Percentiles rank a stretch among this genome's conserved stretches.
Evolutionary conservation across 2,113 vertebrate genomes (phyloP).

Genomic region (Oxyruncus cristatus): DNA sequence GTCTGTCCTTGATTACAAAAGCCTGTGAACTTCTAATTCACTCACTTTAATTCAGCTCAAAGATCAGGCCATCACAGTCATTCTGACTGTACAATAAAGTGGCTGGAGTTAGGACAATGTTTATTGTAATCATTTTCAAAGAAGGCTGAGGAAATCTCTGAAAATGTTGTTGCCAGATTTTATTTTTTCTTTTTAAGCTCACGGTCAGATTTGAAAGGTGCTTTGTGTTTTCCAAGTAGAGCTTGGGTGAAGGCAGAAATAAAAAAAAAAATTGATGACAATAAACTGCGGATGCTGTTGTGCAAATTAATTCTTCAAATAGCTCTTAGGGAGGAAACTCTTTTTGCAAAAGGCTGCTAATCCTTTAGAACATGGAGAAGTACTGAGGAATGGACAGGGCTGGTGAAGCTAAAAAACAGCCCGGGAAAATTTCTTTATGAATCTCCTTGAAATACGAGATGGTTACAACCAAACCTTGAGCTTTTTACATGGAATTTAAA

Average conservation of each 20-base stretch:
- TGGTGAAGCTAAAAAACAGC: not conserved
- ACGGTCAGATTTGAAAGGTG: not conserved
- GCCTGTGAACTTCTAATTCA: not conserved
- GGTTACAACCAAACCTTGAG: not conserved
- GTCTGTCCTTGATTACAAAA: not conserved
- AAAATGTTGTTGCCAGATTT: not conserved
- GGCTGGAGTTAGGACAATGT: not conserved
- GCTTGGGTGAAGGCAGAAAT: not conserved
- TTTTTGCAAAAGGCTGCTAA: not conserved
- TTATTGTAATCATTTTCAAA: not conserved
- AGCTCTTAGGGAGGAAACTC: not conserved
- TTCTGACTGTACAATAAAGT: not conserved
- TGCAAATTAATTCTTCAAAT: not conserved
- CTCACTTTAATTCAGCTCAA: not conserved
- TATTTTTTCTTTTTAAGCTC: not conserved
- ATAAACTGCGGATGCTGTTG: not conserved
- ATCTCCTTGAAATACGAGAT: not conserved
- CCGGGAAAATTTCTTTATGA: not conserved
- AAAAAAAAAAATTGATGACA: not conserved
- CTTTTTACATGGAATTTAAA: not conserved
- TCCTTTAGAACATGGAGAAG: not conserved
- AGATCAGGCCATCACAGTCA: not conserved
- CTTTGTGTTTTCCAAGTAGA: not conserved
- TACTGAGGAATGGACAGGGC: rapidly evolving
- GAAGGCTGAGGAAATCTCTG: not conserved